phyloP scores from a whole-genome alignment of 1,140 invertebrate species.

The Tetragonula clypearis region DNA sequence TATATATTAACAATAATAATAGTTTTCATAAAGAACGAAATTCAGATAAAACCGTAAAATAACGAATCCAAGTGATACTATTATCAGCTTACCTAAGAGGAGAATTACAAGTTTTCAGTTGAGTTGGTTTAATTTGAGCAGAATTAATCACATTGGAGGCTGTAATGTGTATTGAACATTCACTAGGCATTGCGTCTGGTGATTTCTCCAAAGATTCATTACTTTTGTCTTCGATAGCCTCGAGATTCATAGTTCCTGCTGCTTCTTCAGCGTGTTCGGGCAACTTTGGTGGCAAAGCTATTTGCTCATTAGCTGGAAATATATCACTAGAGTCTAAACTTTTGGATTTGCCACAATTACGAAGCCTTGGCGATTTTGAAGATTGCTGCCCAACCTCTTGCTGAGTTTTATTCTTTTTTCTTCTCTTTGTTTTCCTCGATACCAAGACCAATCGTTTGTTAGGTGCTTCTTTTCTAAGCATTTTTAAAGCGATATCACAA shows the following conservation, averaged over 20 bases:
- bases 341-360: slow-evolving; percentile 90
- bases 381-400: slow-evolving; percentile 72
- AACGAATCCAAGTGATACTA: background rate
- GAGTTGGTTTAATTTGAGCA: slow-evolving; percentile 21
- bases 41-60: background rate
- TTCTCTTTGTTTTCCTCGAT: slow-evolving; percentile 84
- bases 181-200: slow-evolving; percentile 28
- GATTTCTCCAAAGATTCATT: slow-evolving; percentile 24
- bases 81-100: slow-evolving; percentile 64
- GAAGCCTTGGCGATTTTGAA: slow-evolving; percentile 83
- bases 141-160: background rate
- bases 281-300: slow-evolving; percentile 70
- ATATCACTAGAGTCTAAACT: slow-evolving; percentile 92
- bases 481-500: slow-evolving; percentile 87
- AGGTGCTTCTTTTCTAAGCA: slow-evolving; percentile 87
- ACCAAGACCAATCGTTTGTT: slow-evolving; percentile 88
- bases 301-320: slow-evolving; percentile 81
- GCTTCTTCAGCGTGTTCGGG: slow-evolving; percentile 78
- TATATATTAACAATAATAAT: too few relatives aligned
- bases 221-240: slow-evolving; percentile 43
- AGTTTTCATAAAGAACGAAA: background rate
- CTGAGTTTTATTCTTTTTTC: slow-evolving; percentile 78
- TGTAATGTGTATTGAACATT: slow-evolving; percentile 27
- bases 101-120: slow-evolving; percentile 59
- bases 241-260: slow-evolving; percentile 17